Evolutionary conservation across 2,113 vertebrate species (phyloP), one percentile per base, ranked within the genome.

Genomic region (Albula glossodonta): DNA sequence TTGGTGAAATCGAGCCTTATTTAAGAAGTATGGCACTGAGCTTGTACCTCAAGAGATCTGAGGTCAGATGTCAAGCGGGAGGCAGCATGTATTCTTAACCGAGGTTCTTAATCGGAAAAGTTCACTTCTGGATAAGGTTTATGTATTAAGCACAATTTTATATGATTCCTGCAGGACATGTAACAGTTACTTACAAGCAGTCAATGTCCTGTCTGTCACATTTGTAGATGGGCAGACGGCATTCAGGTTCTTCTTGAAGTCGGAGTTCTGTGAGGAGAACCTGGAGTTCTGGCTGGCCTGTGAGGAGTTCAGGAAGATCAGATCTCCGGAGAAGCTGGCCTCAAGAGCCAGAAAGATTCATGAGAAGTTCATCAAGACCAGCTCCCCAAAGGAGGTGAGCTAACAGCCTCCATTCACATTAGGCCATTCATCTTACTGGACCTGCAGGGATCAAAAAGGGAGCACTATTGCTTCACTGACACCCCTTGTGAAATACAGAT

Each of bases 211-310:
- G 19, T 88, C 5, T 79, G 31, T 8, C 53, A 82, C 49, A 50
- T 49, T 66, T 86, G 74, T 49, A 95, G 91, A 87, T 88, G 93
- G 93, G 82, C 85, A 84, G 80, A 78, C 4, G 15, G 91, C 86
- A 50, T 94, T 94, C 86, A 49, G 85, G 17, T 88, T 88, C 51
- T 95, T 94, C 84, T 77, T 93, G 8, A 93, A 92, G 57, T 90
- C 92, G 2, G 91, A 94, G 87, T 92, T 93, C 88, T 92, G 91
- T 78, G 93, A 95, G 22, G 93, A 94, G 86, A 95, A 93, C 85
- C 83, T 95, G 74, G 92, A 94, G 84, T 94, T 94, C 84, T 93
- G 93, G 91, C 87, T 94, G 0, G 85, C 88, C 70, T 94, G 94
- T 87, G 88, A 94, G 84, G 91, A 93, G 25, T 92, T 92, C 41